Conservation (phyloP, 2,113 vertebrate genomes). For the Protobothrops flavoviridis region DNA sequence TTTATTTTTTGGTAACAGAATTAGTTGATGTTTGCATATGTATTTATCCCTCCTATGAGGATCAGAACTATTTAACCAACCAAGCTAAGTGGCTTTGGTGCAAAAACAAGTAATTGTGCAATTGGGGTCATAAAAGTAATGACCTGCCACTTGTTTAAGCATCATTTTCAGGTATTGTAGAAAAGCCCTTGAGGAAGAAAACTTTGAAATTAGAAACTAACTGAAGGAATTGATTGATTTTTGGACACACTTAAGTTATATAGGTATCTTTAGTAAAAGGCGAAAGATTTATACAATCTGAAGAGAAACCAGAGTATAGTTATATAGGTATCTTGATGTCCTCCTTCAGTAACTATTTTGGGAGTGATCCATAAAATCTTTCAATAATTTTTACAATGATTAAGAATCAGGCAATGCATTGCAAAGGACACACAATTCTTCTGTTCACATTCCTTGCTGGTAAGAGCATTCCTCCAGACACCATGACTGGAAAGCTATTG, state of each 20-base stretch:
- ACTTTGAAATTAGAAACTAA: neutral
- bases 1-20: neutral
- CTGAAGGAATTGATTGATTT: neutral
- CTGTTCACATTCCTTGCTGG: neutral
- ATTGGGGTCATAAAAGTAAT: neutral
- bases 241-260: neutral
- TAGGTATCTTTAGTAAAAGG: neutral
- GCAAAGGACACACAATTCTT: neutral
- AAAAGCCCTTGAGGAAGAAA: neutral
- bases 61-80: neutral
- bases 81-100: neutral
- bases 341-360: neutral
- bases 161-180: neutral
- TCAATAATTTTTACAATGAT: neutral
- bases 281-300: too few species aligned
- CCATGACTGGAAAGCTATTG: neutral
- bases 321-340: too few species aligned
- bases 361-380: neutral
- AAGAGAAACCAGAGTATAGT: too few species aligned
- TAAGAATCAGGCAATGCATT: neutral
- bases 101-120: neutral
- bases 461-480: neutral
- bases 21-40: neutral
- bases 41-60: neutral
- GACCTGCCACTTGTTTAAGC: neutral